Evolutionary conservation across 1,140 invertebrate genomes (phyloP).

Genomic region (Helicorthomorpha holstii): DNA sequence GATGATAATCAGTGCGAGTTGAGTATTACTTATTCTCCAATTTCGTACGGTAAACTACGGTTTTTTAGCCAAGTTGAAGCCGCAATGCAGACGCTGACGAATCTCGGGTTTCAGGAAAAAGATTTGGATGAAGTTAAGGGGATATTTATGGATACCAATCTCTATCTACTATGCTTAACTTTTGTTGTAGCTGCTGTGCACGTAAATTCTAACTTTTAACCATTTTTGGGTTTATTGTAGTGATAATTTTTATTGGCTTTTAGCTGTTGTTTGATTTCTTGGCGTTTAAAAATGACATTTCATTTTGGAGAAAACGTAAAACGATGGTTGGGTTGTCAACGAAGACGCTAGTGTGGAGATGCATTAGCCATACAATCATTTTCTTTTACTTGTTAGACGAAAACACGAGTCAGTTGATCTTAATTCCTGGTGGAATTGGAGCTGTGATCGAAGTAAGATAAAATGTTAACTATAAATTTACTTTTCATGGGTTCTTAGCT

Average conservation of each 20-base stretch:
- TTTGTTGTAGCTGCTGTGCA: constrained; percentile 81
- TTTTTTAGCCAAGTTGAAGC: constrained; percentile 62
- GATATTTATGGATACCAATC: constrained; percentile 88
- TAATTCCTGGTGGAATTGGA: constrained; percentile 70
- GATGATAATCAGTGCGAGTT: constrained; percentile 16
- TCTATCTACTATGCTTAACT: constrained; percentile 82
- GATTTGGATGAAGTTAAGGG: constrained; percentile 94
- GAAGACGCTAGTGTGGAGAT: constrained; percentile 76
- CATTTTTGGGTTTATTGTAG: not conserved
- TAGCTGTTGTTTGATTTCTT: constrained; percentile 90
- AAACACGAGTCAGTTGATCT: constrained; percentile 72
- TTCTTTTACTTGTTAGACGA: constrained; percentile 88
- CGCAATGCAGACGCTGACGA: constrained; percentile 48
- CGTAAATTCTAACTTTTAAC: constrained; percentile 33
- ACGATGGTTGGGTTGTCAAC: constrained; percentile 77
- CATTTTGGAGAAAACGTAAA: constrained; percentile 72
- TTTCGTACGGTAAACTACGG: constrained; percentile 33
- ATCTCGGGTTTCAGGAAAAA: constrained; percentile 65
- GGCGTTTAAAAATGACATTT: constrained; percentile 95
- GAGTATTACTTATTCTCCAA: constrained; percentile 27
- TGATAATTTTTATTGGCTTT: constrained; percentile 22
- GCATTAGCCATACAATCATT: constrained; percentile 81
- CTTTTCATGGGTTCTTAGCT: too few species aligned
- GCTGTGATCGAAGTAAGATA: constrained; percentile 61
- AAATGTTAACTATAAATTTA: not conserved